Conservation (phyloP, 2,113 vertebrate genomes). For the Xerus inauris region DNA sequence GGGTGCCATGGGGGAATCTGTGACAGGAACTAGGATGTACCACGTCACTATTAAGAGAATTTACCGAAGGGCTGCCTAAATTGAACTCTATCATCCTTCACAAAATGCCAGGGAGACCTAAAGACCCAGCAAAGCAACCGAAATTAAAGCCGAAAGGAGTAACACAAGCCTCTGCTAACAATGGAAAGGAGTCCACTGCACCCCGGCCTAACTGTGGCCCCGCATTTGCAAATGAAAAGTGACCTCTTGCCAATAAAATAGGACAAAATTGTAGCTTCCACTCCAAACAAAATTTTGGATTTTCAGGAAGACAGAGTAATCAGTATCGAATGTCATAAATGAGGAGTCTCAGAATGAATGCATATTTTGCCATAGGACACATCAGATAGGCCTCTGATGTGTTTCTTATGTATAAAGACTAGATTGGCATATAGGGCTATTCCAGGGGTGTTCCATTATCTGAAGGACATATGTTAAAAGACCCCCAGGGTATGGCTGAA, state of each 20-base stretch:
- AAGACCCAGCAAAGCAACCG: not conserved
- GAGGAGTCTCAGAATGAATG: not conserved
- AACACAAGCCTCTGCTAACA: not conserved
- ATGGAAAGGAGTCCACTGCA: fast-evolving
- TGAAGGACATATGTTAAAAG: not conserved
- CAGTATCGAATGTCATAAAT: no score
- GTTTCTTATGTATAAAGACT: not conserved
- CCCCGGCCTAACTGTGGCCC: not conserved
- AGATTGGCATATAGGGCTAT: no score
- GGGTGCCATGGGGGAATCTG: fast-evolving
- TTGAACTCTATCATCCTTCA: not conserved
- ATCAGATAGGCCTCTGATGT: fast-evolving
- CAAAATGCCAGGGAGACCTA: not conserved
- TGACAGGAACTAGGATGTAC: fast-evolving
- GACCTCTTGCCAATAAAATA: fast-evolving
- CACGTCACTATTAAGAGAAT: not conserved
- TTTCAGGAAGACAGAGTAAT: not conserved
- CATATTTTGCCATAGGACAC: fast-evolving
- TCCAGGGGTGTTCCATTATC: not conserved
- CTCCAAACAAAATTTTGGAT: no score
- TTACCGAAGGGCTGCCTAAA: fast-evolving
- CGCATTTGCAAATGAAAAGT: not conserved
- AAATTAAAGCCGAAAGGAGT: fast-evolving
- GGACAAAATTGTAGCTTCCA: not conserved
- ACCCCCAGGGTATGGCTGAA: not conserved